These are phyloP conservation scores for Anthoptus insignis DNA, from an alignment of 2,888 invertebrate species.

Conservation along the genomic window DNA sequence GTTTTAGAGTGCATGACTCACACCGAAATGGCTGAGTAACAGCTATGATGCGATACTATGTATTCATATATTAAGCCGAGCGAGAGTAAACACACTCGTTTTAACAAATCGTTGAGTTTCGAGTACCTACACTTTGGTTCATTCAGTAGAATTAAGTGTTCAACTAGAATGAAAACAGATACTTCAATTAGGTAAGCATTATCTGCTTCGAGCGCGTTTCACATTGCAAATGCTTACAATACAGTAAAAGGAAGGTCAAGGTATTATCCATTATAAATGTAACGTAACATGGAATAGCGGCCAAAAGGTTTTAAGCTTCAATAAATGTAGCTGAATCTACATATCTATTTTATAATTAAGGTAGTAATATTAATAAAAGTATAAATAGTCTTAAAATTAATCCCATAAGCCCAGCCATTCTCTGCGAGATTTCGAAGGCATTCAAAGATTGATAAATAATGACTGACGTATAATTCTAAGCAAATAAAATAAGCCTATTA, in stretches of 20 bases:
- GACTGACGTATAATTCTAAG: no score
- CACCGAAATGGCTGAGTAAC: slow-evolving; percentile 58
- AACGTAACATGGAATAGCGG: neutral
- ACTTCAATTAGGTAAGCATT: neutral
- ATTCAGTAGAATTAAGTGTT: neutral
- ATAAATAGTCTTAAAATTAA: no score
- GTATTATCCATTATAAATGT: neutral
- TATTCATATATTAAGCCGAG: slow-evolving; percentile 24
- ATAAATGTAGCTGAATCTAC: no score
- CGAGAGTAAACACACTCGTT: slow-evolving; percentile 23
- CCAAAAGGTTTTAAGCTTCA: neutral
- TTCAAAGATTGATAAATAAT: no score
- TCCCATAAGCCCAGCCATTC: no score
- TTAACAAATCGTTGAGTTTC: slow-evolving; percentile 20
- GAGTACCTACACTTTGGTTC: slow-evolving; percentile 7
- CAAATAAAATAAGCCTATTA: no score
- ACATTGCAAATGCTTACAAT: neutral
- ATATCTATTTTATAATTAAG: no score
- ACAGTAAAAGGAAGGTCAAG: slow-evolving; percentile 14
- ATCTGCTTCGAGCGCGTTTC: neutral
- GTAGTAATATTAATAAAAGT: no score
- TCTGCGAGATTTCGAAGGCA: no score
- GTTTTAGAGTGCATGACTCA: slow-evolving; percentile 69
- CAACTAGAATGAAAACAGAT: neutral
- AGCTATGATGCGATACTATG: slow-evolving; percentile 46